Conservation (phyloP, 2,797 vertebrate species). For the Xiphophorus birchmanni region DNA sequence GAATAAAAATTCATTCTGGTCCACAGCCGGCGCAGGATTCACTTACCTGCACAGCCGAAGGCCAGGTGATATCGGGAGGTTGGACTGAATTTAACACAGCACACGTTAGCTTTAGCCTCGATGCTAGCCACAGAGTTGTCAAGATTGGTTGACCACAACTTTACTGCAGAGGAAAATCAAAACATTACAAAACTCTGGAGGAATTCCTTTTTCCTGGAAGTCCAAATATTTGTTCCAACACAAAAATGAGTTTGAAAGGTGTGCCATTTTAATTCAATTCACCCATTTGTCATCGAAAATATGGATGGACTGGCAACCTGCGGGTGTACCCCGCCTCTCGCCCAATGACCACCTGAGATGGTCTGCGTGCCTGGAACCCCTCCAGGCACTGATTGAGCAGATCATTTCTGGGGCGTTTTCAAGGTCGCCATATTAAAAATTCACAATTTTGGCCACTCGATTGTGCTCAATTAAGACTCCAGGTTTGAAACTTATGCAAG, state of each 20-base stretch:
- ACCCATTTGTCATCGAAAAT: neutral
- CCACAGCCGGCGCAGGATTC: neutral
- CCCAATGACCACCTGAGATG: no score
- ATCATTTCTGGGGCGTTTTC: no score
- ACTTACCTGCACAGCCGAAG: constrained; percentile 96
- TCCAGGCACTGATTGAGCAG: no score
- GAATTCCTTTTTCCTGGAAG: neutral
- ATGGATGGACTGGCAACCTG: no score
- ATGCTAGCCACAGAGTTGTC: constrained; percentile 99
- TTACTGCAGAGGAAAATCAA: constrained; percentile 82
- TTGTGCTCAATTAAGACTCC: neutral
- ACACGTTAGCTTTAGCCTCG: constrained; percentile 98
- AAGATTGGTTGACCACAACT: constrained; percentile 98
- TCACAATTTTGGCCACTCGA: neutral
- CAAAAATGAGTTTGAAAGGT: neutral
- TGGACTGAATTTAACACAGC: constrained; percentile 99
- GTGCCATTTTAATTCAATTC: neutral
- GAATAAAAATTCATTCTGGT: neutral
- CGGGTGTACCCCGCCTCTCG: no score
- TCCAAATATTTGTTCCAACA: neutral
- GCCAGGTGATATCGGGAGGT: constrained; percentile 97
- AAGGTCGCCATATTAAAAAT: neutral
- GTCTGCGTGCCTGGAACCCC: no score
- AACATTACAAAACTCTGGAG: neutral
- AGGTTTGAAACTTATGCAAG: neutral